Conservation (phyloP, 1,140 invertebrate species). For the Danaus melanippus region DNA sequence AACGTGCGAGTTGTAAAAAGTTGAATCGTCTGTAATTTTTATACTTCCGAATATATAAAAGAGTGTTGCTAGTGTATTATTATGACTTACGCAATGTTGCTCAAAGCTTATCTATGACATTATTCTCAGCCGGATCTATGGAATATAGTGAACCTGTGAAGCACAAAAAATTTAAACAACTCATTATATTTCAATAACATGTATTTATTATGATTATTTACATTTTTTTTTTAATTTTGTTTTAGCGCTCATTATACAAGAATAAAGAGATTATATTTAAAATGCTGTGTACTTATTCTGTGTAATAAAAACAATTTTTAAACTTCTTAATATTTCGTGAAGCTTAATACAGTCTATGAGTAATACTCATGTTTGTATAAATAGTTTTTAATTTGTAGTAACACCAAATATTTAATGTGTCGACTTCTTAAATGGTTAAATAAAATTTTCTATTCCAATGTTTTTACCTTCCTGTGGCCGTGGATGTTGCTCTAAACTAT, state of each 20-base stretch:
- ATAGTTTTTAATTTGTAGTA: conserved; percentile 60
- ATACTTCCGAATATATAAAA: conserved; percentile 33
- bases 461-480: conserved; percentile 69
- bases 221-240: too few relatives aligned
- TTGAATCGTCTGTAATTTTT: conserved; percentile 39
- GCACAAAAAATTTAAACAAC: too few relatives aligned
- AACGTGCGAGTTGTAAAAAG: conserved; percentile 34
- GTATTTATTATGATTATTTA: too few relatives aligned
- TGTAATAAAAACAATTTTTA: conserved; percentile 1
- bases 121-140: neutral
- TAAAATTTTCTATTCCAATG: conserved; percentile 68
- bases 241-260: neutral
- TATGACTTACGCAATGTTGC: conserved; percentile 30
- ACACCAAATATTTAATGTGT: conserved; percentile 55
- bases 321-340: conserved; percentile 13
- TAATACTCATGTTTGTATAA: conserved; percentile 60
- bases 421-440: conserved; percentile 47
- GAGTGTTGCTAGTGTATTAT: conserved; percentile 6
- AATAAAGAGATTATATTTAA: conserved; percentile 5
- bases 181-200: too few relatives aligned
- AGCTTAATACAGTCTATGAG: conserved; percentile 19
- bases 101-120: conserved; percentile 38
- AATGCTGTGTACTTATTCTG: conserved; percentile 4
- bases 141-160: too few relatives aligned
- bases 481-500: conserved; percentile 66